These are phyloP conservation scores for Parazoanthus swiftii DNA, from an alignment of 92 coral and sea anemone genomes.

Conservation along the genomic window DNA sequence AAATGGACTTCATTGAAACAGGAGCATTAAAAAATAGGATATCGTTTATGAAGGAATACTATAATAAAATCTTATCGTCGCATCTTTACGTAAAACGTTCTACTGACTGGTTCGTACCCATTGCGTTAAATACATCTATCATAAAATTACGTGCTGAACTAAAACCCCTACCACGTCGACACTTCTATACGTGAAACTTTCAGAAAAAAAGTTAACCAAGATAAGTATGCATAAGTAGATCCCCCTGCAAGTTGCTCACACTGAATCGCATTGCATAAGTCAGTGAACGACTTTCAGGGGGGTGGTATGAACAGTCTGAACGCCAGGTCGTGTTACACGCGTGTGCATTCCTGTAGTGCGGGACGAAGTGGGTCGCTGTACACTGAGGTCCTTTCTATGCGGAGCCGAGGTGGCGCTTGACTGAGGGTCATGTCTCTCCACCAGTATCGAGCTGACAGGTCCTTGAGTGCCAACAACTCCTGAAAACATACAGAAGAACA, in stretches of 20 bases:
- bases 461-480: conserved; percentile 91
- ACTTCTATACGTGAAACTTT: background rate
- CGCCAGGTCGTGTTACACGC: conserved; percentile 67
- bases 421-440: conserved; percentile 84
- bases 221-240: background rate
- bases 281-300: conserved; percentile 97
- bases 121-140: too few species aligned
- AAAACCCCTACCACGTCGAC: too few species aligned
- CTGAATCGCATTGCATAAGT: background rate
- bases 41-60: too few species aligned
- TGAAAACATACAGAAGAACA: conserved; percentile 1
- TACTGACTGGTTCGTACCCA: too few species aligned
- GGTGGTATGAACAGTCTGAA: conserved; percentile 84
- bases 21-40: too few species aligned
- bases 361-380: conserved; percentile 60
- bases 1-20: too few species aligned
- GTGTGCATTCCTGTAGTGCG: conserved; percentile 53
- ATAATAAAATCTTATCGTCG: too few species aligned
- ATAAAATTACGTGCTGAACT: too few species aligned
- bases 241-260: background rate
- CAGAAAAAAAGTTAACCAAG: background rate
- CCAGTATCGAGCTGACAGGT: conserved; percentile 90
- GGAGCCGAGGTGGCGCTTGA: conserved; percentile 57
- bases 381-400: conserved; percentile 56
- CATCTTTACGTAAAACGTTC: too few species aligned